Conservation (phyloP, 2,797 vertebrate species). For the Ataeniobius toweri region DNA sequence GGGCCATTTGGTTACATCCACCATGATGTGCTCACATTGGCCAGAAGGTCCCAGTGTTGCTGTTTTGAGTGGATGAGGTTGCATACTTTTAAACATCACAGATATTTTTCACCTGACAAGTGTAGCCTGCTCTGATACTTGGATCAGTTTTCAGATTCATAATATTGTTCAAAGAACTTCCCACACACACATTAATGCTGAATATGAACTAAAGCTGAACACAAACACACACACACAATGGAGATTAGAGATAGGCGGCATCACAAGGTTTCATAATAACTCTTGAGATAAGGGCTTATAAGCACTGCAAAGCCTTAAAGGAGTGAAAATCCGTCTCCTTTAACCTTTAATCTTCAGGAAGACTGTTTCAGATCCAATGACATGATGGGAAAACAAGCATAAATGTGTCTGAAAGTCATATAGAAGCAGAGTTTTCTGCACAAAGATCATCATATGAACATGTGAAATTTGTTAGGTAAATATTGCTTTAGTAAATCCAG, state of each 20-base stretch:
- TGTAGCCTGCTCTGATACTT: no score
- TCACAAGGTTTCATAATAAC: constrained; percentile 1
- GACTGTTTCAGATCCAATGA: neutral
- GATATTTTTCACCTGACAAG: neutral
- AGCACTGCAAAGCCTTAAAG: neutral
- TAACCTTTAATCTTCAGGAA: neutral
- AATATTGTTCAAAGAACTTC: neutral
- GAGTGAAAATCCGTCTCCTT: neutral
- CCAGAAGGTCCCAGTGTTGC: neutral
- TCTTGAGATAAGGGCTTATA: neutral
- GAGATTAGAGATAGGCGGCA: neutral
- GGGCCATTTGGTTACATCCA: constrained; percentile 95
- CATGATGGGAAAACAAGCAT: neutral
- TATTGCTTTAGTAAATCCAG: neutral
- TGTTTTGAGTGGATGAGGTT: neutral
- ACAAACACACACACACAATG: neutral
- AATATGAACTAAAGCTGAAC: neutral
- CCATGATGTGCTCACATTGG: constrained; percentile 79
- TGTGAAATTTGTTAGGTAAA: neutral
- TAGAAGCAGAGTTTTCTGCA: neutral
- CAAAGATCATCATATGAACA: neutral
- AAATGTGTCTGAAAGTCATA: no score
- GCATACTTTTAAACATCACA: neutral
- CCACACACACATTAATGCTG: neutral
- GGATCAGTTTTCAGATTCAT: neutral